Evolutionary conservation across 2,797 vertebrate species (phyloP).

Genomic region (Halcyon chelicuti): DNA sequence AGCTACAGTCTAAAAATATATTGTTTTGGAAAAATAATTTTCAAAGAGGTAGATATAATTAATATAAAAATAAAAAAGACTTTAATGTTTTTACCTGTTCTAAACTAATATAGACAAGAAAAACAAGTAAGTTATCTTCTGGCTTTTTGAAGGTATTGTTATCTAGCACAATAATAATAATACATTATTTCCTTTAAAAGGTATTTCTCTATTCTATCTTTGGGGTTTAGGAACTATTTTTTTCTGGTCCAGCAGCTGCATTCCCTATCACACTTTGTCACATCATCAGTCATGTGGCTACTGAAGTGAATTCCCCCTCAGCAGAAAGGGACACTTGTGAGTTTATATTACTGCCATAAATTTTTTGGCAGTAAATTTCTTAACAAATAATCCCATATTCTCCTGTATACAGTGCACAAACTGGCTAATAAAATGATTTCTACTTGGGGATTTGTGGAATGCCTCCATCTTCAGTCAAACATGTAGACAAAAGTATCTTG

Average conservation of each 20-base stretch:
- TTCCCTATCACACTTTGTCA: conserved; percentile 80
- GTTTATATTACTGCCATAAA: conserved; percentile 86
- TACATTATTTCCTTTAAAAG: conserved; percentile 43
- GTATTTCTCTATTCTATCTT: conserved; percentile 70
- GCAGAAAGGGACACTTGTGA: conserved; percentile 79
- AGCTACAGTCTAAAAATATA: background rate
- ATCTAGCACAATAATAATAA: conserved; percentile 10
- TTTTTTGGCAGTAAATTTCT: conserved; percentile 80
- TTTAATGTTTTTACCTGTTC: background rate
- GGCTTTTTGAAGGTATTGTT: background rate
- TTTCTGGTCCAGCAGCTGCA: conserved; percentile 80
- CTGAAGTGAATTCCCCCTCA: conserved; percentile 77
- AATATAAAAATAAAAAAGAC: background rate
- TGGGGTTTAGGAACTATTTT: conserved; percentile 59
- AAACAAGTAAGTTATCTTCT: background rate
- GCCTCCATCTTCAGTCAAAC: conserved; percentile 75
- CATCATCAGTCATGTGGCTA: conserved; percentile 83
- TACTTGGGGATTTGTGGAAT: conserved; percentile 78
- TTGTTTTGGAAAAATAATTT: background rate
- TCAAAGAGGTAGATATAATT: background rate
- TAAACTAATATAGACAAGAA: background rate
- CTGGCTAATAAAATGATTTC: conserved; percentile 79
- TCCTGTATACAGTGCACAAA: conserved; percentile 75
- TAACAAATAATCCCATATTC: conserved; percentile 82
- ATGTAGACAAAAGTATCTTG: conserved; percentile 54